phyloP scores from a whole-genome alignment of 2,888 invertebrate genomes.

The Tineola bisselliella region DNA sequence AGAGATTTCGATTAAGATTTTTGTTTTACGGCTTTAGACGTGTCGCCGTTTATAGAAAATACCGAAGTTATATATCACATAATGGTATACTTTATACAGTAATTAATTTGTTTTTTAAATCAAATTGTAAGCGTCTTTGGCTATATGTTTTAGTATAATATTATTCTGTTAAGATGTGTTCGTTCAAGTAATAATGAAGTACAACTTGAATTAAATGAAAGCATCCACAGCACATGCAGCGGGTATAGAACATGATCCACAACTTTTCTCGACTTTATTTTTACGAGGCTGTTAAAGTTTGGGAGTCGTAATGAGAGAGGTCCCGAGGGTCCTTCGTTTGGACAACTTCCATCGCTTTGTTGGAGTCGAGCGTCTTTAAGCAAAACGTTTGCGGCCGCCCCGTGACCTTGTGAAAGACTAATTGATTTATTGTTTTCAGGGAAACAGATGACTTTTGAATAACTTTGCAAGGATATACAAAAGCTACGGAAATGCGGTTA shows the following conservation, averaged over 20 bases:
- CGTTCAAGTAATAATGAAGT: background rate
- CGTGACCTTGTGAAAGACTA: slow-evolving; percentile 7
- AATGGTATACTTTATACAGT: too few relatives aligned
- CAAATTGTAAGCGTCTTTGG: too few relatives aligned
- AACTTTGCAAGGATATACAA: too few relatives aligned
- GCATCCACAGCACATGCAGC: background rate
- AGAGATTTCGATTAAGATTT: too few relatives aligned
- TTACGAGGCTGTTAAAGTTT: slow-evolving; percentile 33
- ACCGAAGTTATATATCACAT: too few relatives aligned
- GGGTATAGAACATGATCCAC: background rate
- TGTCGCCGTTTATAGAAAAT: too few relatives aligned
- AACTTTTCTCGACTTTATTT: slow-evolving; percentile 18
- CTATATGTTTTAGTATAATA: too few relatives aligned
- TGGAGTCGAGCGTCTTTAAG: background rate
- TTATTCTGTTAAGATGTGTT: too few relatives aligned
- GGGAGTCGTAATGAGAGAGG: slow-evolving; percentile 34
- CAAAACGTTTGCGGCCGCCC: slow-evolving; percentile 1
- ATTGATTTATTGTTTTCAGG: slow-evolving; percentile 9
- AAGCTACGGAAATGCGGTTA: too few relatives aligned
- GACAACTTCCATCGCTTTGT: slow-evolving; percentile 21
- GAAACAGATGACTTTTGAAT: slow-evolving; percentile 9
- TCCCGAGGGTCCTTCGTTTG: slow-evolving; percentile 24
- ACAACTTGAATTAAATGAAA: background rate
- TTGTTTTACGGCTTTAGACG: too few relatives aligned
- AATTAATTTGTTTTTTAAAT: too few relatives aligned